Conservation (phyloP, 2,113 vertebrate species). For the Castor canadensis region DNA sequence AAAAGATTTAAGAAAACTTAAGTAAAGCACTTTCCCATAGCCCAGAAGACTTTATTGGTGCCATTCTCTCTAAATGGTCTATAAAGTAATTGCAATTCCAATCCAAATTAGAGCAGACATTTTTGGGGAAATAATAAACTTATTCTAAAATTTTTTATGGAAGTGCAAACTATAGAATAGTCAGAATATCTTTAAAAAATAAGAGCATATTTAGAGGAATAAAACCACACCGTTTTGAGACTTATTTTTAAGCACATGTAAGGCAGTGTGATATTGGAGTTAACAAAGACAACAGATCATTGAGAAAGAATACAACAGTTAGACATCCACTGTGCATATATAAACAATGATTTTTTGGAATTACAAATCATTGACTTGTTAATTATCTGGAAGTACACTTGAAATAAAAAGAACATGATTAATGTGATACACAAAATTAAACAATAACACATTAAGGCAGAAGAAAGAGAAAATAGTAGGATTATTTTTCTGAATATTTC, state of each 20-base stretch:
- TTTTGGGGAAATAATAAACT: neutral
- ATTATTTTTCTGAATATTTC: neutral
- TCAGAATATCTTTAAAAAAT: neutral
- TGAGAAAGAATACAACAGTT: neutral
- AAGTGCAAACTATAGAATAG: neutral
- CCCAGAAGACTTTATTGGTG: neutral
- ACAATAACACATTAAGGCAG: conserved; percentile 6
- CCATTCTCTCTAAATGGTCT: neutral
- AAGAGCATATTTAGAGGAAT: neutral
- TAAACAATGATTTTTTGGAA: neutral
- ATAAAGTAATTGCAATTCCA: neutral
- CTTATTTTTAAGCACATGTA: neutral
- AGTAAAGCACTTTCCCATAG: neutral
- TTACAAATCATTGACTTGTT: neutral
- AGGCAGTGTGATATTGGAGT: neutral
- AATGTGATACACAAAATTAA: conserved; percentile 10
- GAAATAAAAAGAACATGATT: neutral
- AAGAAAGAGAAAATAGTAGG: neutral
- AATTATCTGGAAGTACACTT: conserved; percentile 13
- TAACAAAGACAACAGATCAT: neutral
- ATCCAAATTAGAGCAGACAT: neutral
- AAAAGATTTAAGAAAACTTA: neutral
- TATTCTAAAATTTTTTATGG: neutral
- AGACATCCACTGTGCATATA: neutral
- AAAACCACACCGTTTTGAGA: neutral